Evolutionary conservation across 2,797 vertebrate species (phyloP), one percentile per base, ranked within the genome.

Genomic region (Pipistrellus nathusii): DNA sequence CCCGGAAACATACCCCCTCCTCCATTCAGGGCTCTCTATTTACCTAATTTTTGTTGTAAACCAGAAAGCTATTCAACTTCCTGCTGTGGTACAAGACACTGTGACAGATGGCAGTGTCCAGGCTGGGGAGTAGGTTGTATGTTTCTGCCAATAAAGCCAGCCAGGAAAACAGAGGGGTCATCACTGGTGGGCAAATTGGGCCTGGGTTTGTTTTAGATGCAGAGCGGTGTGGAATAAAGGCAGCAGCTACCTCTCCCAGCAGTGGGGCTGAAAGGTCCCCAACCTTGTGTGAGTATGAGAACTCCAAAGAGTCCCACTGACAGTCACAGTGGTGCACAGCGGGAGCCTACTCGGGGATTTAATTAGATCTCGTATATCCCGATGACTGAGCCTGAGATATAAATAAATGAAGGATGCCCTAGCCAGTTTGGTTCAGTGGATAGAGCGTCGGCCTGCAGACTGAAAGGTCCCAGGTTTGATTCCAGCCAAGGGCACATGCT

Each of bases 131-230:
- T 75, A 93, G 27, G 38, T 51, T 88, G 15, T n/a, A 87, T 35
- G 44, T 92, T 93, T 88, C 90, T 95, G 96, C 97, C 96, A 97
- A 82, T 48, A 72, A 85, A 96, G 97, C 96, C 93, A 96, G 93
- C 95, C 96, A 92, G 92, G 90, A 85, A 97, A 73, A 64, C 95
- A 77, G 13, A 57, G 85, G 94, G 93, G 97, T 96, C 86, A 69
- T 90, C 94, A 91, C 81, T 87, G 66, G 69, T 23, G 81, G 71
- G 55, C 92, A 96, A 82, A 92, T 93, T 66, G 92, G 44, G 92
- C 92, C 87, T 85, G 88, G 92, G 90, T 94, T 92, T 93, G 66
- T 87, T 77, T 92, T 77, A 75, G 68, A 53, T 0, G 0, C 32
- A 55, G 75, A 91, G 81, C 77, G 38, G 86, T 0, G 0, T 41